These are phyloP conservation scores for Prunella fulvescens DNA, from an alignment of 2,113 vertebrate species.

Conservation along the genomic window DNA sequence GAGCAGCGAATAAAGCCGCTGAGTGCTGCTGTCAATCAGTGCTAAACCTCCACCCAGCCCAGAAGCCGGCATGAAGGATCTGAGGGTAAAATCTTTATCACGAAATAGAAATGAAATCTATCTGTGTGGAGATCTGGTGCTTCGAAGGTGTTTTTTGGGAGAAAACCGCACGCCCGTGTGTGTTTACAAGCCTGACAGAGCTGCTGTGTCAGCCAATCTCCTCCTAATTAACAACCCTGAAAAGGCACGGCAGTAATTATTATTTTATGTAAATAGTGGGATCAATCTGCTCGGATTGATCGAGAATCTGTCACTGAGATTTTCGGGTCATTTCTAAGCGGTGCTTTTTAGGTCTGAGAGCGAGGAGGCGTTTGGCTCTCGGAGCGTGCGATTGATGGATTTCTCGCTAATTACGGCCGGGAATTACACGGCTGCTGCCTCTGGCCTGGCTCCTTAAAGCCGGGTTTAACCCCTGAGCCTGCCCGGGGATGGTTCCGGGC, in stretches of 20 bases:
- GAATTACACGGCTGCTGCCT: constrained; percentile 23
- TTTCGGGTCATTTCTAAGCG: accelerated
- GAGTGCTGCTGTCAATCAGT: neutral
- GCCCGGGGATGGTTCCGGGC: too few species aligned
- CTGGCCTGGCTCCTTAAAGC: too few species aligned
- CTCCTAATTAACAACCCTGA: neutral
- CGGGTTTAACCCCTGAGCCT: neutral
- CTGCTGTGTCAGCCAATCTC: neutral
- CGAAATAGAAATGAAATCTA: accelerated
- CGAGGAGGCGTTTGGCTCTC: accelerated
- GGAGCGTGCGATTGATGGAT: neutral
- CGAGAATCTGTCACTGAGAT: accelerated
- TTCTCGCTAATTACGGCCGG: neutral
- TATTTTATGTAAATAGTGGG: neutral
- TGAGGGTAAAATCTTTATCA: accelerated
- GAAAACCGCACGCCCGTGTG: neutral
- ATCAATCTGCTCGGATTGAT: neutral
- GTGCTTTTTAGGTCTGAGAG: neutral
- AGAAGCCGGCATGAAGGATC: accelerated
- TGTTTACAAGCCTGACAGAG: neutral
- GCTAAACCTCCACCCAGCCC: accelerated
- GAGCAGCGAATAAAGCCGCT: accelerated
- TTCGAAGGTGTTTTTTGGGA: neutral
- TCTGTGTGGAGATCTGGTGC: neutral
- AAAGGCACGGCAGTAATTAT: neutral